A percentile compares a stretch with the other conserved stretches of the same genome.
Conservation (phyloP, 2,113 vertebrate species). For the Pandion haliaetus region DNA sequence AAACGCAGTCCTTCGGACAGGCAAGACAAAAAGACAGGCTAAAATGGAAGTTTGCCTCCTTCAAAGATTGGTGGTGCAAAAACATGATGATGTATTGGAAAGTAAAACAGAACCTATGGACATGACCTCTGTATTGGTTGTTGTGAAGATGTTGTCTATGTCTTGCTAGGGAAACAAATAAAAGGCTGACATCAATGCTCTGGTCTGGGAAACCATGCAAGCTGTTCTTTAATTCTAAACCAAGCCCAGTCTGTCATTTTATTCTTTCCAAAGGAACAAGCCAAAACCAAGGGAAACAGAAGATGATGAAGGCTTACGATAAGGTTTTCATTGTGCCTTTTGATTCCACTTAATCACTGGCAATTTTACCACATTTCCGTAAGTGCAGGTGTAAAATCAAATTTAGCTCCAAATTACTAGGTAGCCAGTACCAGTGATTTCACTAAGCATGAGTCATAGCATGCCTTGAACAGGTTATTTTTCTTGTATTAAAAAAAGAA, state of each 20-base stretch:
- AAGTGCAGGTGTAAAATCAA: slow-evolving; percentile 31
- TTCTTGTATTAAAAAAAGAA: background rate
- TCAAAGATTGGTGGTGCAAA: background rate
- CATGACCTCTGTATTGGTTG: background rate
- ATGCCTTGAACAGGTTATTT: background rate
- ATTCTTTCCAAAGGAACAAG: background rate
- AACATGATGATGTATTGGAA: background rate
- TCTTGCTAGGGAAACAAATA: background rate
- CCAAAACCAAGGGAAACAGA: background rate
- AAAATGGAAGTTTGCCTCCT: background rate
- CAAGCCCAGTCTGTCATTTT: background rate
- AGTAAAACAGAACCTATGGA: background rate
- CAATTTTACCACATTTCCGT: slow-evolving; percentile 8
- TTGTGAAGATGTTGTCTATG: background rate
- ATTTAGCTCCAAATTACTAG: slow-evolving; percentile 26
- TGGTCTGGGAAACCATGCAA: background rate
- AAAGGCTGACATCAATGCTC: background rate
- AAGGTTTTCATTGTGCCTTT: background rate
- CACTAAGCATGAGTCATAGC: background rate
- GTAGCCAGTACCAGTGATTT: background rate
- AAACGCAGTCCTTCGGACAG: background rate
- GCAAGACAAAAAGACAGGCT: background rate
- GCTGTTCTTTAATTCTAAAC: background rate
- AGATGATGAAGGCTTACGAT: background rate
- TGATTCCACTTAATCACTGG: background rate